A percentile compares a stretch with the other conserved stretches of the same genome.
These are phyloP conservation scores for Tychaedon coryphoeus DNA, from an alignment of 2,113 vertebrate genomes.

Conservation along the genomic window DNA sequence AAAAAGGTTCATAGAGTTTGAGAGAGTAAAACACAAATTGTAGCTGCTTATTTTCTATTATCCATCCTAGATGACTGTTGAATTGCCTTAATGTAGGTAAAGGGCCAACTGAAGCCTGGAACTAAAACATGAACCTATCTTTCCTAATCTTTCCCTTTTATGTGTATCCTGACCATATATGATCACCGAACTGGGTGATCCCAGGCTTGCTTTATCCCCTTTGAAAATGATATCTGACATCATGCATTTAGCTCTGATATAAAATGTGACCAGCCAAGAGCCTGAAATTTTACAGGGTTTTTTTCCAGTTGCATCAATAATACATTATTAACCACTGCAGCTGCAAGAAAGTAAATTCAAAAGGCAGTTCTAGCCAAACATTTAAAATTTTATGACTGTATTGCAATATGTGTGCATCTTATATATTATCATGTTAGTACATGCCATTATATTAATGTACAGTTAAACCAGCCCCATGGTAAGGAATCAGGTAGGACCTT, in stretches of 20 bases:
- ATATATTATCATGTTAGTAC: neutral
- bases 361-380: slow-evolving; percentile 12
- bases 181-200: neutral
- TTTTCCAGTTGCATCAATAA: neutral
- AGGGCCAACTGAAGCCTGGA: neutral
- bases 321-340: slow-evolving; percentile 35
- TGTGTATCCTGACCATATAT: neutral
- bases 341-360: slow-evolving; percentile 44
- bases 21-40: neutral
- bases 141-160: neutral
- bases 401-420: neutral
- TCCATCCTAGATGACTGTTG: neutral
- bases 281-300: neutral
- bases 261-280: neutral
- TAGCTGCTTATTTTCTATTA: slow-evolving; percentile 10
- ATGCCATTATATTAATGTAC: neutral
- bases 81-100: neutral
- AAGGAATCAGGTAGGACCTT: neutral
- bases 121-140: neutral
- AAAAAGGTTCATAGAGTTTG: slow-evolving; percentile 6
- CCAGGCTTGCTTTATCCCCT: neutral
- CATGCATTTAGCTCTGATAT: neutral
- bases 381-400: neutral
- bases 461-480: neutral
- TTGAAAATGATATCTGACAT: neutral